Base-by-base conservation (phyloP, 1,140 invertebrate species). In the Geopemphigus sp. region DNA sequence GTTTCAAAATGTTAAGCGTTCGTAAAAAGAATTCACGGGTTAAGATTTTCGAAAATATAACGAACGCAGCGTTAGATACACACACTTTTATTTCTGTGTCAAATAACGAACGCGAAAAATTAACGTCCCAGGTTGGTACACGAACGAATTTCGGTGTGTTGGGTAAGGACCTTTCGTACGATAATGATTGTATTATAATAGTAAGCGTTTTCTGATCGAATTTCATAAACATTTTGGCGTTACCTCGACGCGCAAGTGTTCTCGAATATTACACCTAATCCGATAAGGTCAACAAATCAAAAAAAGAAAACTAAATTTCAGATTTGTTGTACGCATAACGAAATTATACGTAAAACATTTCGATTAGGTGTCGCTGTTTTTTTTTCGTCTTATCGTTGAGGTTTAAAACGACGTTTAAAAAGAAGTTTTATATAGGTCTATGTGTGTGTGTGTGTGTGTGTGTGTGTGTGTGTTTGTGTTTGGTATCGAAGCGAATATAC, bases 311-410 rank as follows among this genome's bases (percentile, higher is more conserved):
- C 3, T 4, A 39, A 8, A 64, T 22, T 64, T 64, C 39, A 64
- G 63, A 39, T 64, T 64, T 39, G 29, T 22, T 39, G 63, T 64
- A 39, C n/a, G n/a, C n/a, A 64, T 64, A 32, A 64, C 32, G 26
- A 29, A 64, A 19, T 29, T 12, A 64, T 29, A 19, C 61, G n/a
- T 64, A 45, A 64, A 64, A 45, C 17, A 64, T 64, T 39, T 39
- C 12, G 32, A 39, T 64, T 64, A 64, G 17, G 10, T 39, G n/a
- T 32, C 29, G 6, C 32, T 39, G 17, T 64, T 45, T 39, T 64
- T 64, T 64, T 22, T 61, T 32, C 19, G 19, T 64, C 26, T 64
- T 39, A 64, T 64, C 29, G 32, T 32, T 64, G 32, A 64, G 26
- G n/a, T 64, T 32, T 29, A 64, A 10, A 64, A 39, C 26, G 24